Percentiles rank a stretch among this genome's conserved stretches.
Conservation (phyloP, 2,888 invertebrate genomes). For the Aethes cnicana region DNA sequence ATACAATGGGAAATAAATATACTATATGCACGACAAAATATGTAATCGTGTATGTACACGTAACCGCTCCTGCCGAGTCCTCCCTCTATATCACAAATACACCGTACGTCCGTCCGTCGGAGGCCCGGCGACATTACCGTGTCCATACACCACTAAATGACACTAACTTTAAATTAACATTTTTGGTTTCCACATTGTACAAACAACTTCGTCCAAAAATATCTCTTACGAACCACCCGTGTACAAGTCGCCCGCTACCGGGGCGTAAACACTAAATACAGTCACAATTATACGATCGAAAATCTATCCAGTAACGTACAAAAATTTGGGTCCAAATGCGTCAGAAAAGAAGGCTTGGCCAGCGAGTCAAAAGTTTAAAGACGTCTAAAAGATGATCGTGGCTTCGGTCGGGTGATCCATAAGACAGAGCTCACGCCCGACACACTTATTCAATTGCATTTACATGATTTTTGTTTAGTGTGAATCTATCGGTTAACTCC, state of each 20-base stretch:
- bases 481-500: slow-evolving; percentile 1
- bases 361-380: slow-evolving; percentile 38
- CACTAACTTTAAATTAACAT: slow-evolving; percentile 47
- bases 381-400: slow-evolving; percentile 42
- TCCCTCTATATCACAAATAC: slow-evolving; percentile 63
- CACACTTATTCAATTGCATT: slow-evolving; percentile 32
- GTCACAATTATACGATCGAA: slow-evolving; percentile 19
- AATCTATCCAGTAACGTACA: slow-evolving; percentile 48
- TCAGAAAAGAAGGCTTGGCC: slow-evolving; percentile 41
- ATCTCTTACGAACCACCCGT: slow-evolving; percentile 36
- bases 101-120: slow-evolving; percentile 7
- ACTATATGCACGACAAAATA: slow-evolving; percentile 67
- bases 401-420: slow-evolving; percentile 38
- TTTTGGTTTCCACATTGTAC: slow-evolving; percentile 73
- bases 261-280: not conserved
- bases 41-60: slow-evolving; percentile 75
- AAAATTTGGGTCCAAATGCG: slow-evolving; percentile 48
- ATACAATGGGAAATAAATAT: slow-evolving; percentile 80
- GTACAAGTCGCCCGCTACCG: slow-evolving; percentile 4
- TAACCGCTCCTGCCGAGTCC: slow-evolving; percentile 49
- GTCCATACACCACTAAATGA: slow-evolving; percentile 51
- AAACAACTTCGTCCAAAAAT: slow-evolving; percentile 68
- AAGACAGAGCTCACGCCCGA: slow-evolving; percentile 42
- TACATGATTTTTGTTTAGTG: slow-evolving; percentile 18
- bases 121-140: not conserved